These are phyloP conservation scores for Anarsia innoxiella DNA, from an alignment of 2,888 invertebrate species.

Conservation along the genomic window DNA sequence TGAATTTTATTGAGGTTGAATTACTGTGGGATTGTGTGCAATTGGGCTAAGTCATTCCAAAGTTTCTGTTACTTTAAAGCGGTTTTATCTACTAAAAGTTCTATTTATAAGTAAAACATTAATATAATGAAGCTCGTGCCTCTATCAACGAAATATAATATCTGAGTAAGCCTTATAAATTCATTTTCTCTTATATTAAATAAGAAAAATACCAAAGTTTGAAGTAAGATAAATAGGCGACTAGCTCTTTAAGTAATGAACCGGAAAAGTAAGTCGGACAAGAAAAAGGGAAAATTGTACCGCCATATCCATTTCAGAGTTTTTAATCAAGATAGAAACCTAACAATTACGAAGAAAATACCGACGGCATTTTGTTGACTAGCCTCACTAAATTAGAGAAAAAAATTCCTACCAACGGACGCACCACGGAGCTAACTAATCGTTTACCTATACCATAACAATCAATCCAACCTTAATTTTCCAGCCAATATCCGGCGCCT, in stretches of 20 bases:
- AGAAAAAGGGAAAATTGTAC: not conserved
- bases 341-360: conserved; percentile 4
- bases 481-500: conserved; percentile 48
- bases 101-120: too few relatives aligned
- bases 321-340: conserved; percentile 13
- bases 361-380: not conserved
- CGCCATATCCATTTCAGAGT: conserved; percentile 8
- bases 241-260: not conserved
- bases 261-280: not conserved
- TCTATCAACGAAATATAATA: too few relatives aligned
- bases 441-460: conserved; percentile 41
- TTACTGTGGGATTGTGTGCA: conserved; percentile 8
- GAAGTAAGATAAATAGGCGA: not conserved
- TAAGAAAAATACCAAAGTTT: too few relatives aligned
- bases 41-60: too few relatives aligned
- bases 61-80: too few relatives aligned
- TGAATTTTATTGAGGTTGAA: conserved; percentile 28
- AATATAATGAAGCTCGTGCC: too few relatives aligned
- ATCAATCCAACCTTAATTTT: conserved; percentile 56
- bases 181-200: too few relatives aligned
- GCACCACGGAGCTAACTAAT: conserved; percentile 30
- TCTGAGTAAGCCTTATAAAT: too few relatives aligned
- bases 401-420: conserved; percentile 3
- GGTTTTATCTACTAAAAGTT: too few relatives aligned
- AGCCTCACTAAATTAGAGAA: conserved; percentile 1